A percentile compares a stretch with the other conserved stretches of the same genome.
phyloP scores from a whole-genome alignment of 2,113 vertebrate species.

The Danionella cerebrum region DNA sequence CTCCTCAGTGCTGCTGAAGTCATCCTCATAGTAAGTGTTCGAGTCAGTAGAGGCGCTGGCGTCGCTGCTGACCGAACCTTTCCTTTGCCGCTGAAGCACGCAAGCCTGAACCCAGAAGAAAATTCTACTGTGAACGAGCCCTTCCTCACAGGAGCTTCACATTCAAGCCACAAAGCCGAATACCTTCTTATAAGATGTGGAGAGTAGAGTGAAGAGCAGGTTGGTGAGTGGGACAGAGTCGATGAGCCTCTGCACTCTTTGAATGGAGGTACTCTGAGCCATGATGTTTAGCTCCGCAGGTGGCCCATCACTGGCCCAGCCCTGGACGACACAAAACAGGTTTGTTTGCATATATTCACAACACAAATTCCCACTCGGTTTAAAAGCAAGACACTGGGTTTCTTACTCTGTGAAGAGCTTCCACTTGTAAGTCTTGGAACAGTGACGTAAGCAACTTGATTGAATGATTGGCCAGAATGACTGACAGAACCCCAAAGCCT shows the following conservation, averaged over 20 bases:
- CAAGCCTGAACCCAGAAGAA: constrained; percentile 71
- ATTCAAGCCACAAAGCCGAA: too few relatives aligned
- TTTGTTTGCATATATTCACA: neutral
- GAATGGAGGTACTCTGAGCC: constrained; percentile 95
- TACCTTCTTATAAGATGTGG: constrained; percentile 96
- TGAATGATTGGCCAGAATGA: constrained; percentile 91
- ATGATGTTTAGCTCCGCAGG: constrained; percentile 91
- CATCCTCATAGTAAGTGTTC: constrained; percentile 97
- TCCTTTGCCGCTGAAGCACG: constrained; percentile 92
- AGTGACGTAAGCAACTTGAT: constrained; percentile 90
- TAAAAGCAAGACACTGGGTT: neutral
- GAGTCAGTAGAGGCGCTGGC: constrained; percentile 96
- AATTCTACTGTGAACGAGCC: neutral
- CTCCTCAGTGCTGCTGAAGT: constrained; percentile 98
- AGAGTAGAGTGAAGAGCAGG: constrained; percentile 86
- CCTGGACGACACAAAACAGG: constrained; percentile 51
- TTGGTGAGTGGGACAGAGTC: constrained; percentile 95
- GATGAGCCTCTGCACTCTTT: constrained; percentile 90
- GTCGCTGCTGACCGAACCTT: constrained; percentile 94
- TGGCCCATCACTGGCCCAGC: constrained; percentile 84
- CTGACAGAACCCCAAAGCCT: constrained; percentile 91
- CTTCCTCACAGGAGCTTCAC: neutral
- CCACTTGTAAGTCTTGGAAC: constrained; percentile 95
- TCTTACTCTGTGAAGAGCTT: constrained; percentile 85
- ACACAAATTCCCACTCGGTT: neutral